Evolutionary conservation across 2,888 invertebrate genomes (phyloP).

Genomic region (Phaedon cochleariae): DNA sequence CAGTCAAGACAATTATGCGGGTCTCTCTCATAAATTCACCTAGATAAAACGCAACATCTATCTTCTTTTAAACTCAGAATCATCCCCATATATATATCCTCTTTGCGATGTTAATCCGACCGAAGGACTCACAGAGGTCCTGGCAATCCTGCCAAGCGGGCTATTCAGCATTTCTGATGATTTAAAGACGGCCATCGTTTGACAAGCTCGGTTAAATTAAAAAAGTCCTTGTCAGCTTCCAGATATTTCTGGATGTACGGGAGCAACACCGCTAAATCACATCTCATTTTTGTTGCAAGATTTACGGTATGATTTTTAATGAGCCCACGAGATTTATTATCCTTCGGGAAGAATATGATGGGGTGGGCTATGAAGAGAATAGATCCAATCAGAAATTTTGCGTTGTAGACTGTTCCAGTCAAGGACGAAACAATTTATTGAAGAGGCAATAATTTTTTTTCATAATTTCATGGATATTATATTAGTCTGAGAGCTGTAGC

Average conservation of each 20-base stretch:
- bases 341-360: constrained; percentile 8
- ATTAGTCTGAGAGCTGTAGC: too few species aligned
- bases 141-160: constrained; percentile 27
- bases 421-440: too few species aligned
- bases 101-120: constrained; percentile 59
- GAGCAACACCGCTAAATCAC: constrained; percentile 41
- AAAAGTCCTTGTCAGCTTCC: constrained; percentile 52
- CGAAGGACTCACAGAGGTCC: constrained; percentile 48
- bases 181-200: constrained; percentile 56
- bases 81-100: constrained; percentile 60
- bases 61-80: constrained; percentile 61
- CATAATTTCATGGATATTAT: too few species aligned
- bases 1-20: constrained; percentile 59
- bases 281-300: constrained; percentile 32
- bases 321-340: constrained; percentile 30
- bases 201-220: constrained; percentile 52
- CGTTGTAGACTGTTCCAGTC: too few species aligned
- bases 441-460: too few species aligned
- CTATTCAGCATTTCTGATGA: constrained; percentile 60
- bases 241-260: constrained; percentile 15
- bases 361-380: too few species aligned
- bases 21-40: constrained; percentile 60
- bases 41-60: constrained; percentile 62
- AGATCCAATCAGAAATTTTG: too few species aligned
- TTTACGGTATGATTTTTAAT: constrained; percentile 35